Conservation (phyloP, 2,113 vertebrate genomes). For the Nematolebias whitei region DNA sequence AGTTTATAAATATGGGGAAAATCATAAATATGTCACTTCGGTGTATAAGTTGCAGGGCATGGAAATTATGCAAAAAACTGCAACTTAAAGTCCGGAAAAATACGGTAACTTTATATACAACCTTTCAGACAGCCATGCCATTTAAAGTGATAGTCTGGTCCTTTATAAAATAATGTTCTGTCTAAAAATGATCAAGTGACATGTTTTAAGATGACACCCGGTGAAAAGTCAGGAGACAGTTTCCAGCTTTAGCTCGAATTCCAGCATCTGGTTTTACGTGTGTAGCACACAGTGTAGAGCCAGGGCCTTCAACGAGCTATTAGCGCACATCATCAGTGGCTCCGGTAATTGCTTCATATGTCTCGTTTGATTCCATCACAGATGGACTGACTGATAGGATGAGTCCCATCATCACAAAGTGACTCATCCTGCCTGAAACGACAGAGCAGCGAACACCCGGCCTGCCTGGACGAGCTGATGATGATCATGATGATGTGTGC, state of each 20-base stretch:
- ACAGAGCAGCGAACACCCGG: slow-evolving; percentile 39
- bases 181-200: background rate
- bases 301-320: slow-evolving; percentile 15
- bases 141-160: too few relatives aligned
- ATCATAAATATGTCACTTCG: too few relatives aligned
- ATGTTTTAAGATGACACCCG: background rate
- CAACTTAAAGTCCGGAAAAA: too few relatives aligned
- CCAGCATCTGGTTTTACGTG: background rate
- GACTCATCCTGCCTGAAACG: slow-evolving; percentile 57
- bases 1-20: too few relatives aligned
- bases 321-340: slow-evolving; percentile 44
- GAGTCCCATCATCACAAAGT: slow-evolving; percentile 40
- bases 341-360: slow-evolving; percentile 57
- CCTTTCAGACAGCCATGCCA: too few relatives aligned
- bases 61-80: too few relatives aligned
- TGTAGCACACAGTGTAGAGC: background rate
- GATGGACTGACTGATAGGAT: slow-evolving; percentile 57
- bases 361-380: slow-evolving; percentile 56
- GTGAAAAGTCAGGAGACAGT: slow-evolving; percentile 2
- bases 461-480: slow-evolving; percentile 5
- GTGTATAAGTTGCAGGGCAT: too few relatives aligned
- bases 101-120: too few relatives aligned
- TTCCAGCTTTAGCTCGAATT: background rate
- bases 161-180: too few relatives aligned
- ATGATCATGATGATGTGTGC: slow-evolving; percentile 9